These are phyloP conservation scores for Drosophila athabasca DNA, from an alignment of 1,140 invertebrate species.

Conservation along the genomic window DNA sequence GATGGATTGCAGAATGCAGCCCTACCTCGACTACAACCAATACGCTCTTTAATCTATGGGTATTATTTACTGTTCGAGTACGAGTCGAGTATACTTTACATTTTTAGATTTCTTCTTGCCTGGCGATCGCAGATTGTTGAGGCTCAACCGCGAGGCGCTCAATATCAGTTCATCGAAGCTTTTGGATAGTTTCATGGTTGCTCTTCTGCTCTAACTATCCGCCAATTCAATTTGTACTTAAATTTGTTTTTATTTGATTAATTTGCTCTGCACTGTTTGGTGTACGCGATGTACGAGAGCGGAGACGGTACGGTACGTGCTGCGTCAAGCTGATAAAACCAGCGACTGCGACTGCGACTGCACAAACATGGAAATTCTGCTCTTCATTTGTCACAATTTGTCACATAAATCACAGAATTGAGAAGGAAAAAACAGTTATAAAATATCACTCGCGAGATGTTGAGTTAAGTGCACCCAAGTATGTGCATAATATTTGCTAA, in stretches of 20 bases:
- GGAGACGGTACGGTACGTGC: not conserved
- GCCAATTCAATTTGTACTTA: not conserved
- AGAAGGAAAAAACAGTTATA: too few species aligned
- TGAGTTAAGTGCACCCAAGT: not conserved
- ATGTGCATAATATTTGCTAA: slow-evolving; percentile 5
- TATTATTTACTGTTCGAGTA: slow-evolving; percentile 1
- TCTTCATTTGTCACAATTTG: not conserved
- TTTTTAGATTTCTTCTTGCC: slow-evolving; percentile 76
- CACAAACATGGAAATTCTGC: slow-evolving; percentile 34
- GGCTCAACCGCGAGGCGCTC: slow-evolving; percentile 76
- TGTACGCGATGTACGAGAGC: too few species aligned
- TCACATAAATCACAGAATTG: too few species aligned
- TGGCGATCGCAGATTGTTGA: slow-evolving; percentile 78
- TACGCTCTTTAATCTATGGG: not conserved
- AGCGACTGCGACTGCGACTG: slow-evolving; percentile 1
- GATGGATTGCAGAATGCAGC: too few species aligned
- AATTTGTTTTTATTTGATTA: slow-evolving; percentile 9
- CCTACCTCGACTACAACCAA: not conserved
- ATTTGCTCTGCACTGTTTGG: slow-evolving; percentile 19
- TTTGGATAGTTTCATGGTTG: slow-evolving; percentile 78
- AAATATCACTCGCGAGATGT: too few species aligned
- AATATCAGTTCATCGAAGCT: slow-evolving; percentile 81
- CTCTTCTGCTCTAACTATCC: slow-evolving; percentile 25
- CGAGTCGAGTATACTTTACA: slow-evolving; percentile 64
- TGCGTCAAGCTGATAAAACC: slow-evolving; percentile 39